These are phyloP conservation scores for Oscheius onirici DNA, from an alignment of 2,888 invertebrate genomes.

Conservation along the genomic window DNA sequence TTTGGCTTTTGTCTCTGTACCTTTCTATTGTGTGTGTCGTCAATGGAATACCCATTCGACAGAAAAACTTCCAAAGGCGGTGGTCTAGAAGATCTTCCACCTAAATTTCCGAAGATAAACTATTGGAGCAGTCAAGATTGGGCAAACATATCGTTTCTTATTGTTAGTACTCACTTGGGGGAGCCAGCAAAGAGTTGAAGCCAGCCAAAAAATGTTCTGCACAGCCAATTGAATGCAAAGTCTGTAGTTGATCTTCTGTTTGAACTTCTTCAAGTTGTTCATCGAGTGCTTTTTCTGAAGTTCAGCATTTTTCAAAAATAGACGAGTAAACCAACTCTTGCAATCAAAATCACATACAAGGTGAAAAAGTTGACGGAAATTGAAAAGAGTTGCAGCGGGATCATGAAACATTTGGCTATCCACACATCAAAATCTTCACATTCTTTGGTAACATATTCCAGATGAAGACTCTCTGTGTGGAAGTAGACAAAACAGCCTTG, in stretches of 20 bases:
- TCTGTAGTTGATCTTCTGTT: conserved; percentile 18
- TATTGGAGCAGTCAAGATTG: neutral
- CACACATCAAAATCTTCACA: conserved; percentile 21
- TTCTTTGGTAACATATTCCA: conserved; percentile 8
- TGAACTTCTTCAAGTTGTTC: conserved; percentile 10
- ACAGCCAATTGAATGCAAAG: conserved; percentile 15
- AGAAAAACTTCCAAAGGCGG: conserved; percentile 21
- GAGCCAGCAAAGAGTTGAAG: conserved; percentile 17
- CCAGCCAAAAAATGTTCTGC: conserved; percentile 25
- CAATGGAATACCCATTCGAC: conserved; percentile 21
- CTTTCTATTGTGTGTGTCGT: conserved; percentile 26
- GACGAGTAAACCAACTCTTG: neutral
- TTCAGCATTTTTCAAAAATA: neutral
- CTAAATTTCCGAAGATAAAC: neutral
- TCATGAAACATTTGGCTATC: conserved; percentile 13
- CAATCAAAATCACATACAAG: conserved; percentile 1
- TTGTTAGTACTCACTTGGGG: conserved; percentile 17
- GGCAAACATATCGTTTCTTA: no score
- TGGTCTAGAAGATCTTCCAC: conserved; percentile 1
- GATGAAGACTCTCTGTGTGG: conserved; percentile 10
- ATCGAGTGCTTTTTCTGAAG: conserved; percentile 18
- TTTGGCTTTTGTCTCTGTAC: neutral
- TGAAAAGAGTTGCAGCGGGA: conserved; percentile 10
- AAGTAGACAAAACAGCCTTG: conserved; percentile 21
- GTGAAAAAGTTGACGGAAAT: conserved; percentile 18